Conservation (phyloP, 2,113 vertebrate genomes). For the Xenopus borealis region DNA sequence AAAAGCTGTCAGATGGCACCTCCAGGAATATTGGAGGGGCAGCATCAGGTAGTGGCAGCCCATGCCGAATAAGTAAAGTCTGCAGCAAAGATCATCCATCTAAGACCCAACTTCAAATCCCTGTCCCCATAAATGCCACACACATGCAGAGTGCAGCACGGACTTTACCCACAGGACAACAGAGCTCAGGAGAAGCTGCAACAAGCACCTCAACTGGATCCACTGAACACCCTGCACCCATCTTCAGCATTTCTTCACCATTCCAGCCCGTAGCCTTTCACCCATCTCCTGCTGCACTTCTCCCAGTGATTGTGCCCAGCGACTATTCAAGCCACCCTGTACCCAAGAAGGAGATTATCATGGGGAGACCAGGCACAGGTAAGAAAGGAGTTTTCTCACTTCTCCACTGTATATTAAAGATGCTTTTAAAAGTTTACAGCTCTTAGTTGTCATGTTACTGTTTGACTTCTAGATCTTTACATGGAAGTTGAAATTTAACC, state of each 20-base stretch:
- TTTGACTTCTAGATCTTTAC: too few relatives aligned
- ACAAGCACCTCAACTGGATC: slow-evolving; percentile 31
- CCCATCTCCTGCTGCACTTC: slow-evolving; percentile 83
- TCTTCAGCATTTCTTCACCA: slow-evolving; percentile 61
- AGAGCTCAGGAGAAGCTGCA: slow-evolving; percentile 45
- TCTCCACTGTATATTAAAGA: background rate
- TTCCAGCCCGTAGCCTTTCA: slow-evolving; percentile 87
- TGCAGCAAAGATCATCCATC: slow-evolving; percentile 53
- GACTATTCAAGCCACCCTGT: slow-evolving; percentile 77
- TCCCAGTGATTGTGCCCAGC: slow-evolving; percentile 83
- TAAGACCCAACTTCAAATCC: slow-evolving; percentile 73
- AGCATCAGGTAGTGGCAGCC: slow-evolving; percentile 45
- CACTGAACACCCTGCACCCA: slow-evolving; percentile 56
- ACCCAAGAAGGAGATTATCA: slow-evolving; percentile 88
- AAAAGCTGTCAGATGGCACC: slow-evolving; percentile 64
- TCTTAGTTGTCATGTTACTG: too few relatives aligned
- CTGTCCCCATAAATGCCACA: slow-evolving; percentile 81
- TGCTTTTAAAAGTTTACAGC: too few relatives aligned
- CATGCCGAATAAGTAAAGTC: slow-evolving; percentile 47
- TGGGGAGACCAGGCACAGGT: slow-evolving; percentile 91
- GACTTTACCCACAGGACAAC: slow-evolving; percentile 45
- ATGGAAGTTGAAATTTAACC: too few relatives aligned
- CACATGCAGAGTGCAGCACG: slow-evolving; percentile 45
- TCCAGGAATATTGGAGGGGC: slow-evolving; percentile 36
- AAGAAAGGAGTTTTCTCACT: slow-evolving; percentile 49